Conservation (phyloP, 1,140 invertebrate genomes). For the Drosophila insularis region DNA sequence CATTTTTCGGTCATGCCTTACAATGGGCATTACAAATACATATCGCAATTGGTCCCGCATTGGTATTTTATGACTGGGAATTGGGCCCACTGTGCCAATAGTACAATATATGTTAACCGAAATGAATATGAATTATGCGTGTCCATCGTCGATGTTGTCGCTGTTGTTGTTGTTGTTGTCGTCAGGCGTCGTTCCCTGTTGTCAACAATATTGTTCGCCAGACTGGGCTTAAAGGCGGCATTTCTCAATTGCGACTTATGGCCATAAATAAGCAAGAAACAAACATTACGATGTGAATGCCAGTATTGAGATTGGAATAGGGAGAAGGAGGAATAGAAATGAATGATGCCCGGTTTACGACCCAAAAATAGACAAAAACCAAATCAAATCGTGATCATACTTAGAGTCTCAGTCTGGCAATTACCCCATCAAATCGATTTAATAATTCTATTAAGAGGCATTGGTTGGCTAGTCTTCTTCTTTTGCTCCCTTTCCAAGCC, state of each 20-base stretch:
- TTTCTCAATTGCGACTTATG: slow-evolving; percentile 71
- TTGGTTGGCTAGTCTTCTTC: neutral
- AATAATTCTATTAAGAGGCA: slow-evolving; percentile 63
- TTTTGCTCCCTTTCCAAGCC: slow-evolving; percentile 4
- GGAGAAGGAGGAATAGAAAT: slow-evolving; percentile 4
- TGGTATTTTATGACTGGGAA: neutral
- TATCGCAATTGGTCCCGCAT: neutral
- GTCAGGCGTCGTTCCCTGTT: slow-evolving; percentile 40
- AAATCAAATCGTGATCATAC: slow-evolving; percentile 48
- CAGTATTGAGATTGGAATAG: slow-evolving; percentile 14
- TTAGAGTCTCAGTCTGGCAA: slow-evolving; percentile 30
- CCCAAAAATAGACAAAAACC: slow-evolving; percentile 18
- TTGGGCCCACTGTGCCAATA: slow-evolving; percentile 46
- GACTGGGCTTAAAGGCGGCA: slow-evolving; percentile 46
- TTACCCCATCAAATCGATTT: slow-evolving; percentile 46
- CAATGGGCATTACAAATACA: slow-evolving; percentile 36
- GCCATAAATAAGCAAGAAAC: slow-evolving; percentile 57
- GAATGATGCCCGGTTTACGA: slow-evolving; percentile 7
- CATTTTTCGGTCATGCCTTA: slow-evolving; percentile 31
- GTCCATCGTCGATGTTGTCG: slow-evolving; percentile 33
- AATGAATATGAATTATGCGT: slow-evolving; percentile 66
- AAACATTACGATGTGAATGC: slow-evolving; percentile 33
- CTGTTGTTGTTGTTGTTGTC: slow-evolving; percentile 16
- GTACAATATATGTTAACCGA: slow-evolving; percentile 13
- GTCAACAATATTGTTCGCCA: slow-evolving; percentile 42